Conservation (phyloP, 2,113 vertebrate species). For the Mellivora capensis region DNA sequence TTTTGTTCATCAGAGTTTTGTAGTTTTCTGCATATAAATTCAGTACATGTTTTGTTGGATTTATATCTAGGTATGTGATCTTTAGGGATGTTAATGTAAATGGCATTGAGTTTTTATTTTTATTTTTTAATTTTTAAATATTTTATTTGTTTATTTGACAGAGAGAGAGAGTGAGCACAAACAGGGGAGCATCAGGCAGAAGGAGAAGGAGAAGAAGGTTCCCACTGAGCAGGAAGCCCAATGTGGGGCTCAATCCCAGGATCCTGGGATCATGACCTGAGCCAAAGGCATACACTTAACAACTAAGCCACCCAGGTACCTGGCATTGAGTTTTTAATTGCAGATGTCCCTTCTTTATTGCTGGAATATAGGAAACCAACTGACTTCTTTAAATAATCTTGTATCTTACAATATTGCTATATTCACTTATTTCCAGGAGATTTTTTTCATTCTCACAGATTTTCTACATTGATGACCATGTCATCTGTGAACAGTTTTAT, state of each 20-base stretch:
- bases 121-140: no score
- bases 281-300: no score
- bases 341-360: neutral
- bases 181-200: no score
- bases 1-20: neutral
- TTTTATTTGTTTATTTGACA: no score
- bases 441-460: neutral
- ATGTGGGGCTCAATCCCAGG: no score
- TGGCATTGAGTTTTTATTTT: neutral
- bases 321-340: neutral
- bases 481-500: neutral
- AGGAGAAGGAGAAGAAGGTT: no score
- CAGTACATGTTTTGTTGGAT: neutral
- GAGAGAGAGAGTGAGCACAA: no score
- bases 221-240: no score
- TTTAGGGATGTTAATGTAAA: neutral
- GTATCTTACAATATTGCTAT: neutral
- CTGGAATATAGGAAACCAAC: neutral
- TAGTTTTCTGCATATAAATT: neutral
- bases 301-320: no score
- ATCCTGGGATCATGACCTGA: no score
- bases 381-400: neutral
- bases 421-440: neutral
- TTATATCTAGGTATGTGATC: neutral
- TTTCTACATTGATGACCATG: neutral